Evolutionary conservation across 1,140 invertebrate species (phyloP).

Genomic region (Aphelenchoides besseyi): DNA sequence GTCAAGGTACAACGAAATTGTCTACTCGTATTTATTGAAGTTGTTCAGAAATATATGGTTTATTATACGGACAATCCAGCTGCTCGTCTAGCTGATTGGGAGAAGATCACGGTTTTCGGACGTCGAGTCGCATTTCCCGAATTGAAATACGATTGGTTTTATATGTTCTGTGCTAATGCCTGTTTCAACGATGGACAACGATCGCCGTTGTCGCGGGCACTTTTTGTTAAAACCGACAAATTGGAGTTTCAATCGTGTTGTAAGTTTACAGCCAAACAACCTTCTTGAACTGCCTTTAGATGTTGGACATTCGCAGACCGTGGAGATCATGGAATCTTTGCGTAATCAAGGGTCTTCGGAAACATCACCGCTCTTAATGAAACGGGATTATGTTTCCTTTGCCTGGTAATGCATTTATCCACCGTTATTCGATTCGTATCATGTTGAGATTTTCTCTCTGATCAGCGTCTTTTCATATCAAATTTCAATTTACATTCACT

Average conservation of each 20-base stretch:
- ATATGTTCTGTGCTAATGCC: conserved; percentile 58
- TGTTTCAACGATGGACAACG: conserved; percentile 61
- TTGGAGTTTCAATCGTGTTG: conserved; percentile 60
- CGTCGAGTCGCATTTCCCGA: conserved; percentile 58
- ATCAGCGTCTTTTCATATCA: not conserved
- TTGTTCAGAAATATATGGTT: conserved; percentile 61
- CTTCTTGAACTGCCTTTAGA: conserved; percentile 35
- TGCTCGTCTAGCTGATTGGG: conserved; percentile 54
- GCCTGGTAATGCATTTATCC: conserved; percentile 23
- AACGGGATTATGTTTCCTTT: conserved; percentile 59
- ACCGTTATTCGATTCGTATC: not conserved
- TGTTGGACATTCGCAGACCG: conserved; percentile 59
- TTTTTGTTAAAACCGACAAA: conserved; percentile 62
- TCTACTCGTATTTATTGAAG: conserved; percentile 21
- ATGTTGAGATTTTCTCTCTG: not conserved
- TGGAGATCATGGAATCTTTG: conserved; percentile 62
- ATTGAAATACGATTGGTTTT: conserved; percentile 63
- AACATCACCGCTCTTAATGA: conserved; percentile 51
- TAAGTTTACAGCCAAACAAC: conserved; percentile 30
- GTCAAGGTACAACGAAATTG: conserved; percentile 45
- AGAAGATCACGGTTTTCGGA: conserved; percentile 57
- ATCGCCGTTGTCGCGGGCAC: conserved; percentile 55
- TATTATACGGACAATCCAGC: conserved; percentile 61
- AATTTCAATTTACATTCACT: too few relatives aligned
- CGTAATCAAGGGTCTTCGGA: conserved; percentile 47